Evolutionary conservation across 2,113 vertebrate genomes (phyloP).

Genomic region (Haplochromis vanheusdeni): DNA sequence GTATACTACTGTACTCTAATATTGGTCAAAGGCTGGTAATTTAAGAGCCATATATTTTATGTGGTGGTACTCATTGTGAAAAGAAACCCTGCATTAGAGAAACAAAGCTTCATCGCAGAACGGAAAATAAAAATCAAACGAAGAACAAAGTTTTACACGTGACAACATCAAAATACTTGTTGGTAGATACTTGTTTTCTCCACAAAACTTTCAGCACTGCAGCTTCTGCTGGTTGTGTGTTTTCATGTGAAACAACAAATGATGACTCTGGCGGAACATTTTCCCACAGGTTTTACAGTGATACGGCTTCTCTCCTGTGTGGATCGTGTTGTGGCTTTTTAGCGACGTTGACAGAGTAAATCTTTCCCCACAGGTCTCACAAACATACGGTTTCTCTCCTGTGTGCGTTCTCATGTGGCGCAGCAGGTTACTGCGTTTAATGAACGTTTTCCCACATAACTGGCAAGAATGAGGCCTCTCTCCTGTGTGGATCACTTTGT

Average conservation of each 20-base stretch:
- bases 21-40: no score
- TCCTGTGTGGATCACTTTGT: background rate
- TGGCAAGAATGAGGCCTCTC: background rate
- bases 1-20: no score
- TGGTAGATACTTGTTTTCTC: background rate
- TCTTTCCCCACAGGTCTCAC: background rate
- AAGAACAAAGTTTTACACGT: background rate
- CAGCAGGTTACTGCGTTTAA: background rate
- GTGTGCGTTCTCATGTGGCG: background rate
- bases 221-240: background rate
- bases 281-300: background rate
- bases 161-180: background rate
- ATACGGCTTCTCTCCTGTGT: background rate
- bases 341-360: background rate
- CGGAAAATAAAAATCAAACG: rapidly evolving
- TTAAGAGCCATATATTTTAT: no score
- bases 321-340: background rate
- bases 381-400: background rate
- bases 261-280: background rate
- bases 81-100: background rate
- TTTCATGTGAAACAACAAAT: background rate
- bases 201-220: background rate
- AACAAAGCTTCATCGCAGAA: background rate
- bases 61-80: no score
- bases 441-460: background rate